phyloP scores from a whole-genome alignment of 1,140 invertebrate genomes.

The Diabrotica undecimpunctata region DNA sequence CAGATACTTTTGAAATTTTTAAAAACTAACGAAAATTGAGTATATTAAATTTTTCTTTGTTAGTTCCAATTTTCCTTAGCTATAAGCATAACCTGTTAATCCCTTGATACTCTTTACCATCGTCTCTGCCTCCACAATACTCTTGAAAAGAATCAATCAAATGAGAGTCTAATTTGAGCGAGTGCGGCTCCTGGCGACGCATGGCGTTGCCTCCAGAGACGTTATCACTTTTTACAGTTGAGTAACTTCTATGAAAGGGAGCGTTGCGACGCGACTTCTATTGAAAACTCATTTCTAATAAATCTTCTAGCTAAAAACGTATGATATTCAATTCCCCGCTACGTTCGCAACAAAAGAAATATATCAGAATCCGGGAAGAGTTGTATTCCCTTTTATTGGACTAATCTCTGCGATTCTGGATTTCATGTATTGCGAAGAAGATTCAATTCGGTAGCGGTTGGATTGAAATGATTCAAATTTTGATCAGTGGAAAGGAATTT shows the following conservation, averaged over 20 bases:
- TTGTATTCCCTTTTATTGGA: not conserved
- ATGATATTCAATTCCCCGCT: not conserved
- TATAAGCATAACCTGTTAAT: no score
- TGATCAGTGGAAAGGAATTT: not conserved
- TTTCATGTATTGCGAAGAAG: not conserved
- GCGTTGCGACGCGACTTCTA: not conserved
- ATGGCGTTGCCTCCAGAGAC: not conserved
- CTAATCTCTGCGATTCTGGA: not conserved
- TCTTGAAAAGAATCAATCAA: conserved; percentile 1
- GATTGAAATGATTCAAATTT: not conserved
- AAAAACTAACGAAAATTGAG: no score
- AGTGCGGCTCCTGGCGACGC: not conserved
- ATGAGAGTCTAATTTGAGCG: not conserved
- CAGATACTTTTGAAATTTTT: no score
- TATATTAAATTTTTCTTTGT: no score
- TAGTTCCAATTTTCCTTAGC: no score
- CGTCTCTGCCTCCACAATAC: no score
- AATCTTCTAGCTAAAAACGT: not conserved
- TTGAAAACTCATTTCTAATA: conserved; percentile 3
- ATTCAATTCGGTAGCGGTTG: not conserved
- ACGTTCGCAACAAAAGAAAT: not conserved
- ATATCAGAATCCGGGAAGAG: not conserved
- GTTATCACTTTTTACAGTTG: conserved; percentile 1
- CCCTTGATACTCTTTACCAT: no score
- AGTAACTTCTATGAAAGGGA: not conserved